Evolutionary conservation across 2,888 invertebrate genomes (phyloP).

Genomic region (Amphiduros pacificus): DNA sequence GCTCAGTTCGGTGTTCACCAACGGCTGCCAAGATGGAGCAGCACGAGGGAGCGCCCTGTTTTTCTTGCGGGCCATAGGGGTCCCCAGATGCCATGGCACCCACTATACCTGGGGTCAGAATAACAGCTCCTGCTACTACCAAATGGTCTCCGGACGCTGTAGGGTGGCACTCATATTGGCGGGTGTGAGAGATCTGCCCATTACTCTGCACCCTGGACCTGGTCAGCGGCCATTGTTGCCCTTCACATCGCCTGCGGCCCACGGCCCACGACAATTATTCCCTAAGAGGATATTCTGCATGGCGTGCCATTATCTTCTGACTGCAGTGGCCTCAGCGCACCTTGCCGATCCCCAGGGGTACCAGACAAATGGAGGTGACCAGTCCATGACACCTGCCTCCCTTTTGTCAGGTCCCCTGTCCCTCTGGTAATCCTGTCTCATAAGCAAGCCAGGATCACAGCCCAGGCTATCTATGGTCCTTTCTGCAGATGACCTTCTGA

Average conservation of each 20-base stretch:
- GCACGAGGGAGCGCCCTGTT: background rate
- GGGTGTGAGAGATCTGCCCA: no score
- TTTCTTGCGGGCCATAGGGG: constrained; percentile 10
- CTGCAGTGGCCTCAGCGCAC: background rate
- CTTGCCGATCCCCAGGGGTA: background rate
- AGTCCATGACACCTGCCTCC: background rate
- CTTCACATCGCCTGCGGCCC: no score
- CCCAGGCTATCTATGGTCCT: no score
- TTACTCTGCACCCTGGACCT: no score
- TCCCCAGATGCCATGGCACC: constrained; percentile 11
- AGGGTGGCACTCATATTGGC: no score
- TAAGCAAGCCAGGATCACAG: no score
- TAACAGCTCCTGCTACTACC: background rate
- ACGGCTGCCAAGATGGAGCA: background rate
- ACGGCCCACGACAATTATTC: background rate
- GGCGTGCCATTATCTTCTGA: background rate
- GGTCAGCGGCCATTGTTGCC: no score
- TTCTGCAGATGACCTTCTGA: no score
- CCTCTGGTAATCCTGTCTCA: no score
- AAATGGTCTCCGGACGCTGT: no score
- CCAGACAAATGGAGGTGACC: no score
- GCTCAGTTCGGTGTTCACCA: background rate
- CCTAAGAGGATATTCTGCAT: background rate
- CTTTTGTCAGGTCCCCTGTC: no score
- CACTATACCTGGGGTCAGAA: constrained; percentile 8